Percentiles rank a stretch among this genome's conserved stretches.
phyloP scores from a whole-genome alignment of 2,797 vertebrate genomes.

The Darevskia nairensis region DNA sequence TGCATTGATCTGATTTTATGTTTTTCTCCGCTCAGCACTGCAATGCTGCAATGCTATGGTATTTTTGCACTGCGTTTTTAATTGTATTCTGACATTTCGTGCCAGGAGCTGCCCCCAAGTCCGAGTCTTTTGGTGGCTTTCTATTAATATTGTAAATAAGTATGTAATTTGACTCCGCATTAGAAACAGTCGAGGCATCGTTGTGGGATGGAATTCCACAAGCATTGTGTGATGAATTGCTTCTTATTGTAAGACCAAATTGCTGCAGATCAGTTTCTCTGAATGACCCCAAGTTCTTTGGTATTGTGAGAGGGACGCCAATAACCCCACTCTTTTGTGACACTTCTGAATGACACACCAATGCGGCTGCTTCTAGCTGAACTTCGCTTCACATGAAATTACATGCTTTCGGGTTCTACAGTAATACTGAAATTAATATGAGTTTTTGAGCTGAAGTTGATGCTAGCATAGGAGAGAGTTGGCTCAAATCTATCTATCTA shows the following conservation, averaged over 20 bases:
- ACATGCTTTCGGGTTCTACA: background rate
- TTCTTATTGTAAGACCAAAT: background rate
- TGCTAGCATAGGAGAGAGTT: conserved; percentile 35
- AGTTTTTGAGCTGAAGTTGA: conserved; percentile 25
- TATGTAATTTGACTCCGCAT: too few relatives aligned
- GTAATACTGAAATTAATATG: background rate
- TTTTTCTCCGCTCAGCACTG: too few relatives aligned
- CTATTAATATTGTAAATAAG: too few relatives aligned
- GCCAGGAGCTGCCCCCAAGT: too few relatives aligned
- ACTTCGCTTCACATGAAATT: background rate
- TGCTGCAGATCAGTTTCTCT: background rate
- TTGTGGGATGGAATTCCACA: too few relatives aligned
- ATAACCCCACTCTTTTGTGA: background rate
- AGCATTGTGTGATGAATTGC: too few relatives aligned
- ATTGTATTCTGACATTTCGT: too few relatives aligned
- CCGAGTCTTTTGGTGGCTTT: too few relatives aligned
- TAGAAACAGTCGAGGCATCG: too few relatives aligned
- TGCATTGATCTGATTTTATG: too few relatives aligned
- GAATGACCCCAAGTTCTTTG: background rate
- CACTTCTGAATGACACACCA: background rate
- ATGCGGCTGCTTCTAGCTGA: background rate
- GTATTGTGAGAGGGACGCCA: background rate
- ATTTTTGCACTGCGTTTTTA: too few relatives aligned
- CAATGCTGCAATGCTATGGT: too few relatives aligned
- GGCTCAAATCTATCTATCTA: conserved; percentile 27